Conservation (phyloP, 2,113 vertebrate species). For the Onychorhynchus coronatus region DNA sequence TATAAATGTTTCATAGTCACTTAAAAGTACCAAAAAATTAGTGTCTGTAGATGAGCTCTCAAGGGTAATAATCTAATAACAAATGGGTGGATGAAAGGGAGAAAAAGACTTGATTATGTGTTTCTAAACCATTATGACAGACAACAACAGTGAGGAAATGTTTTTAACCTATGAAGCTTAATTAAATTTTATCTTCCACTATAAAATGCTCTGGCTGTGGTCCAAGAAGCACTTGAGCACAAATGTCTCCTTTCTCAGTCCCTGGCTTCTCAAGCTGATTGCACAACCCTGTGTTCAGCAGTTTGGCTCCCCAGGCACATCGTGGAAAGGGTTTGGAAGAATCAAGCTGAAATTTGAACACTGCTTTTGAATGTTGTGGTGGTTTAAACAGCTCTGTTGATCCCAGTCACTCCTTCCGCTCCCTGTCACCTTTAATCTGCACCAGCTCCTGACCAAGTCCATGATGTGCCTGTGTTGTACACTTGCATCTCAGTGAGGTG, state of each 20-base stretch:
- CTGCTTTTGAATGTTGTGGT: background rate
- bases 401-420: background rate
- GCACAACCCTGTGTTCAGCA: background rate
- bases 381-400: background rate
- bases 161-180: conserved; percentile 39
- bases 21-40: background rate
- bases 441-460: background rate
- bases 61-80: conserved; percentile 22
- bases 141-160: background rate
- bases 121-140: conserved; percentile 39
- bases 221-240: background rate
- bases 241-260: background rate
- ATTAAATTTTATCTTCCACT: conserved; percentile 48
- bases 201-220: background rate
- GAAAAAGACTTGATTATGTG: conserved; percentile 19
- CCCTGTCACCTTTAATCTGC: background rate
- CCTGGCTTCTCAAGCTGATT: background rate
- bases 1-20: background rate
- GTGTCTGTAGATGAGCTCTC: conserved; percentile 8
- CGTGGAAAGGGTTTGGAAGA: background rate
- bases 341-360: background rate
- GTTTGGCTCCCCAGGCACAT: background rate
- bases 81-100: background rate
- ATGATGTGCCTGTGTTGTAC: background rate
- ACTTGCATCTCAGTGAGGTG: background rate